A percentile compares a stretch with the other conserved stretches of the same genome.
phyloP scores from a whole-genome alignment of 2,888 invertebrate genomes.

The Dorcus hopei region DNA sequence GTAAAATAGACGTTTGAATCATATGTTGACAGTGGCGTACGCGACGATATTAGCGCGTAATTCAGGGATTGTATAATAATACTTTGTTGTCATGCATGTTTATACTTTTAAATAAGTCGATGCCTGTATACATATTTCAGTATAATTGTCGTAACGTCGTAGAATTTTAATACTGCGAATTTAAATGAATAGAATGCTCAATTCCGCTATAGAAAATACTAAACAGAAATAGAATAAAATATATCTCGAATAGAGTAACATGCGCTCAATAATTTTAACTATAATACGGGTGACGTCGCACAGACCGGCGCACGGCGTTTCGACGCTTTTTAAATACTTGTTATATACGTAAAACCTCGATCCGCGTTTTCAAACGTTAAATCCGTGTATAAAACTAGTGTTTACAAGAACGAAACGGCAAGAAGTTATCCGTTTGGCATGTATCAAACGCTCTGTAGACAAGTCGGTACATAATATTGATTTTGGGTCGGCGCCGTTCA shows the following conservation, averaged over 20 bases:
- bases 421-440: background rate
- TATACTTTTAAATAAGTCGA: no score
- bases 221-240: no score
- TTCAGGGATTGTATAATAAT: no score
- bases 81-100: no score
- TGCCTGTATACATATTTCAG: no score
- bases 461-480: slow-evolving; percentile 19
- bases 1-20: no score
- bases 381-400: background rate
- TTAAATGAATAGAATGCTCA: no score
- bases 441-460: slow-evolving; percentile 12
- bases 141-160: no score
- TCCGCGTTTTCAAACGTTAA: background rate
- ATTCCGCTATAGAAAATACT: no score
- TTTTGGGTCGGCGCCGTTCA: slow-evolving; percentile 17
- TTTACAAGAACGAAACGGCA: background rate
- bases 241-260: slow-evolving; percentile 11
- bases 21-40: no score
- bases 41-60: no score
- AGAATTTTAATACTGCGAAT: no score
- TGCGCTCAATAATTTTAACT: slow-evolving; percentile 41
- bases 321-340: slow-evolving; percentile 13
- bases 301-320: slow-evolving; percentile 38
- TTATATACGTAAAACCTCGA: background rate
- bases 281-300: slow-evolving; percentile 38